Evolutionary conservation across 2,113 vertebrate genomes (phyloP).

Genomic region (Pluvialis apricaria): DNA sequence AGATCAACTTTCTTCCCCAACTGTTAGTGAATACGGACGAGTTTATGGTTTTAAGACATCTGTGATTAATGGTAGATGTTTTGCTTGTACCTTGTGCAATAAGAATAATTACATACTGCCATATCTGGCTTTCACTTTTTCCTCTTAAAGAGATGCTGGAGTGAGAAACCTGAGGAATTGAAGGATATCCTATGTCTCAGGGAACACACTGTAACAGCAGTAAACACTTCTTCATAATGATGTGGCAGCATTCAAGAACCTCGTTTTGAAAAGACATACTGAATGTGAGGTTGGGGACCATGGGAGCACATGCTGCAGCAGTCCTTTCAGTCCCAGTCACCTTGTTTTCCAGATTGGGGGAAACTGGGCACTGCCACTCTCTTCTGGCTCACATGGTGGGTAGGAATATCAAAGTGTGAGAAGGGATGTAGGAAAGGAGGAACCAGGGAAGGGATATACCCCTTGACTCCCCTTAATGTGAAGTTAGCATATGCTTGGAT

Average conservation of each 20-base stretch:
- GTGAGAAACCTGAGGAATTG: neutral
- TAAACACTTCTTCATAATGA: neutral
- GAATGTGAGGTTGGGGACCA: rapidly evolving
- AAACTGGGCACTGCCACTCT: neutral
- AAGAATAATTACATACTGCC: neutral
- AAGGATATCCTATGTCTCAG: neutral
- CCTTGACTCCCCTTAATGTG: neutral
- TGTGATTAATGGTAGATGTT: neutral
- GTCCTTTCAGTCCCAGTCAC: neutral
- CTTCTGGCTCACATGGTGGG: neutral
- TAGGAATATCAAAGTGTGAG: neutral
- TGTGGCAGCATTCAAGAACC: neutral
- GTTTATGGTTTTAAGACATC: slow-evolving; percentile 1
- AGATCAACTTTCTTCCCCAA: slow-evolving; percentile 54
- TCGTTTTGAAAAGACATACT: neutral
- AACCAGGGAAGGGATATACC: neutral
- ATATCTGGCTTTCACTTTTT: neutral
- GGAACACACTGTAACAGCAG: neutral
- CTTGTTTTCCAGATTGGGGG: neutral
- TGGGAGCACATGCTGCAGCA: neutral
- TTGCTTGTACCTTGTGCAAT: neutral
- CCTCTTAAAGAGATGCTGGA: neutral
- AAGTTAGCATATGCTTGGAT: neutral
- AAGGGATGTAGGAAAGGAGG: neutral
- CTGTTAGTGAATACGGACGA: neutral